Evolutionary conservation across 2,113 vertebrate genomes (phyloP).

Genomic region (Pluvialis apricaria): DNA sequence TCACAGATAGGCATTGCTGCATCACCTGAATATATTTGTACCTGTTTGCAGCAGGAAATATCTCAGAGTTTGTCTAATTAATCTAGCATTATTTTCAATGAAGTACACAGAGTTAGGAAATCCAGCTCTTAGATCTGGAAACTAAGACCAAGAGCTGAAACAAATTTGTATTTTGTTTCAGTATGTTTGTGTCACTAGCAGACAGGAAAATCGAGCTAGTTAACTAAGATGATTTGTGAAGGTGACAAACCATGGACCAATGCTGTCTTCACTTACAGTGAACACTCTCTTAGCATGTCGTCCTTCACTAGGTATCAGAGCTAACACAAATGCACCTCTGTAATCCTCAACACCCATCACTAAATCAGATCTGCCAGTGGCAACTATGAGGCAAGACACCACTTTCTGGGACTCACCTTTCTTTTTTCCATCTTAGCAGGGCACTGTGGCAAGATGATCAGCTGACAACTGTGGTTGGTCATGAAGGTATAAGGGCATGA

Average conservation of each 20-base stretch:
- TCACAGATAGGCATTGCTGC: neutral
- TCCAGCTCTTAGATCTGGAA: neutral
- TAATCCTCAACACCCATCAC: neutral
- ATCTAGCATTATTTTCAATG: neutral
- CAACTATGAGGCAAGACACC: neutral
- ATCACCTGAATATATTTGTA: neutral
- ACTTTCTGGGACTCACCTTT: neutral
- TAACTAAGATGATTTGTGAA: neutral
- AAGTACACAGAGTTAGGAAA: neutral
- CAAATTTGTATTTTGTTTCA: neutral
- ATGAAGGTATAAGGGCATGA: neutral
- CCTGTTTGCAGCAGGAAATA: neutral
- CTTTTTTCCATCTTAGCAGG: neutral
- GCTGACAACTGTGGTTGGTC: neutral
- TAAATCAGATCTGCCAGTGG: neutral
- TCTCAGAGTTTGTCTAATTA: neutral
- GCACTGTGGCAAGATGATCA: neutral
- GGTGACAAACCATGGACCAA: neutral
- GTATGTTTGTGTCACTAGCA: neutral
- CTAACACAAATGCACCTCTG: neutral
- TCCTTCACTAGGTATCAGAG: neutral
- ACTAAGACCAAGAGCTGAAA: neutral
- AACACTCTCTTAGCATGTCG: neutral
- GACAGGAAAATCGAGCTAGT: neutral
- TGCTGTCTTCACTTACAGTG: neutral